Base-by-base conservation (phyloP, 1,140 invertebrate species). In the Atta colombica region DNA sequence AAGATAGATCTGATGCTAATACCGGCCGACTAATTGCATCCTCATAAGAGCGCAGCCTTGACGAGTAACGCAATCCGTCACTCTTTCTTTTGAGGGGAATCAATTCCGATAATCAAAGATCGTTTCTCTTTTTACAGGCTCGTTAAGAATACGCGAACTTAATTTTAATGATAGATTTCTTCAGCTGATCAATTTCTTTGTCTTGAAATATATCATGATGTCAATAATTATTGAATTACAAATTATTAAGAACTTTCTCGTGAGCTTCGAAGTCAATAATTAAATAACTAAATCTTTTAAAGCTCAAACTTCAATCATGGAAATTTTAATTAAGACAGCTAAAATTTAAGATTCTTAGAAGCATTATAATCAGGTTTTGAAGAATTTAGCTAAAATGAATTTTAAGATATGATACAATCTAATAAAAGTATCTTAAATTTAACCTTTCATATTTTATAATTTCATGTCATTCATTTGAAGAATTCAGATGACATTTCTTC, bases 1-100 rank as follows among this genome's bases (percentile, higher is more conserved):
- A 71, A 92, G 82, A 92, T 89, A 87, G 88, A 93, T 94, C 87
- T 90, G 90, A 93, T 93, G 92, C 90, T 93, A 93, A 94, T 93
- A 90, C 88, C 61, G n/a, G 69, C 65, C 71, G 87, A 88, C 89
- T 93, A 93, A 93, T 92, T 92, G 87, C 85, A 89, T 87, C 80
- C 87, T 87, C 58, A 65, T 84, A 90, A 45, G 68, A 85, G 65
- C 78, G 82, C n/a, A 91, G 71, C 77, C 74, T 58, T 63, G 39
- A 89, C 14, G 28, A 66, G 80, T 49, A 85, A 72, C 68, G 77
- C 77, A 58, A 60, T 28, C 49, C 25, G 45, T 12, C 78, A 18
- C 71, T 72, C 85, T 49, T 77, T 63, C 53, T 39, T 45, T 61
- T 68, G 39, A 55, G 28, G 31, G 60, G 77, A 66, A n/a, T 31